Evolutionary conservation across 2,797 vertebrate species (phyloP), one percentile per base, ranked within the genome.

Genomic region (Pristis pectinata): DNA sequence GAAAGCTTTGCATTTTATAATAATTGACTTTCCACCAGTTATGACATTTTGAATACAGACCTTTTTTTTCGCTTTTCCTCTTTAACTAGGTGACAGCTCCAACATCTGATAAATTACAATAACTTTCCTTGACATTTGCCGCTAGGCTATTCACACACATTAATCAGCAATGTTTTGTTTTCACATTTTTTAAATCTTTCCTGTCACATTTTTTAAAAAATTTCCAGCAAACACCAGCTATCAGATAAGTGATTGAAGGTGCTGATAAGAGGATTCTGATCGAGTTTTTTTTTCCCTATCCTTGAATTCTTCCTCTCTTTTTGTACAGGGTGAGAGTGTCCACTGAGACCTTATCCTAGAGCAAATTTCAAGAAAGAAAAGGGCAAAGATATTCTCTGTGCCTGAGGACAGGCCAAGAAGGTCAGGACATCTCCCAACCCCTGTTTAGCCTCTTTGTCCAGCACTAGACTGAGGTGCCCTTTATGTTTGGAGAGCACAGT

Each of bases 361-460:
- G 96, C 95, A 94, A 72, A 96, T 97, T 96, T 97, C 96, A 95
- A 95, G 95, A 96, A 95, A 96, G 95, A 95, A 79, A 95, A 91
- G 94, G 95, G 95, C 95, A 96, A 94, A 95, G 95, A 95, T 95
- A 96, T 96, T 95, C 97, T 96, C 95, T 96, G 95, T 96, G 96
- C 96, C 96, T 95, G 92, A 95, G 96, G 96, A 94, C 95, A 97
- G 97, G 97, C 97, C 97, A 96, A 95, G 95, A 95, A 97, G 97
- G 97, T 97, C 97, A 97, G 95, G 97, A 95, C 96, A 96, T 97
- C 97, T 97, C 97, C 97, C 97, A 76, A 95, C 96, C 95, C 97
- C 97, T 97, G 96, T 97, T 96, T 96, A 95, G 95, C 96, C 97
- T 98, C 98, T 98, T 98, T 98, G 97, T 98, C 97, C 96, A 95